These are phyloP conservation scores for Herminia tarsipennalis DNA, from an alignment of 2,888 invertebrate genomes.

Conservation along the genomic window DNA sequence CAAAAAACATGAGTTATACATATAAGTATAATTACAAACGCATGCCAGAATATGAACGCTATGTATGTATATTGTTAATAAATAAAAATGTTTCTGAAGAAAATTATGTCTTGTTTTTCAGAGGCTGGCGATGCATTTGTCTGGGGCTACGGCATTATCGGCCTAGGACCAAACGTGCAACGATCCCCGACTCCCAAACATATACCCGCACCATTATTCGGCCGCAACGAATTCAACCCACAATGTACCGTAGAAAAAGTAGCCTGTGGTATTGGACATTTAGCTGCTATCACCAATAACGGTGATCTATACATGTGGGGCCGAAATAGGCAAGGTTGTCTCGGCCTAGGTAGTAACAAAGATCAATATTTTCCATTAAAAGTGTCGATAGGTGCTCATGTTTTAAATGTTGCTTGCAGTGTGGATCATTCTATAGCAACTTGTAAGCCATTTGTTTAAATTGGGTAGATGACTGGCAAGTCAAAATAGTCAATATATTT, in stretches of 20 bases:
- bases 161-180: conserved; percentile 93
- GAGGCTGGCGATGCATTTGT: conserved; percentile 94
- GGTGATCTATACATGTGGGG: conserved; percentile 98
- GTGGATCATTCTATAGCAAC: conserved; percentile 94
- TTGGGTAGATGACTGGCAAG: conserved; percentile 45
- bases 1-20: too few species aligned
- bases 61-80: too few species aligned
- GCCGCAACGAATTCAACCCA: conserved; percentile 92
- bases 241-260: conserved; percentile 88
- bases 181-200: conserved; percentile 88
- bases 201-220: conserved; percentile 94
- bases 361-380: conserved; percentile 96
- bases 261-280: conserved; percentile 89
- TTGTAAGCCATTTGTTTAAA: conserved; percentile 88
- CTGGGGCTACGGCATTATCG: conserved; percentile 98
- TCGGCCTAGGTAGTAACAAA: conserved; percentile 92
- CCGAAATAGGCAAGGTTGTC: conserved; percentile 91
- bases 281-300: conserved; percentile 92
- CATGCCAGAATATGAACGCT: too few species aligned
- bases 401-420: conserved; percentile 91
- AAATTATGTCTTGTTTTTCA: conserved; percentile 61
- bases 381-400: conserved; percentile 91
- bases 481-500: too few species aligned
- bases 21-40: too few species aligned
- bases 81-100: neutral